Evolutionary conservation across 2,797 vertebrate genomes (phyloP).

Genomic region (Myotis daubentonii): DNA sequence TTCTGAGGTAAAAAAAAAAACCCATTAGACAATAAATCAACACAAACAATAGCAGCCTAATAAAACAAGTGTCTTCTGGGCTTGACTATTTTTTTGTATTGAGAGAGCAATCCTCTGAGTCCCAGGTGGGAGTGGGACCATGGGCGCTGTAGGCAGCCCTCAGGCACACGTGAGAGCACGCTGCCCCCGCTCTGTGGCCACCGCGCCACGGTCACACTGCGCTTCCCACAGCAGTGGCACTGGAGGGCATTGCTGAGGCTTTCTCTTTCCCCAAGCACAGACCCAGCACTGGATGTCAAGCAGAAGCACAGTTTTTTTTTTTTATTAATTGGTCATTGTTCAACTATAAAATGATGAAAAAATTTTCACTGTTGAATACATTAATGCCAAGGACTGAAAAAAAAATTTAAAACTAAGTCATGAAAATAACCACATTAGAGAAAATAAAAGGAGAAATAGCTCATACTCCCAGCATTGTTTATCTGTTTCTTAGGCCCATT

Average conservation of each 20-base stretch:
- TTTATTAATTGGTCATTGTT: background rate
- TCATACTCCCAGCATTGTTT: background rate
- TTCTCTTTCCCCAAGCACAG: background rate
- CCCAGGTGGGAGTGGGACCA: background rate
- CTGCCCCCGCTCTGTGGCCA: background rate
- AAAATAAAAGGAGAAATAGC: conserved; percentile 15
- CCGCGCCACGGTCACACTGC: background rate
- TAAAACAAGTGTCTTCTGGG: conserved; percentile 35
- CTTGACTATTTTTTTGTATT: conserved; percentile 37
- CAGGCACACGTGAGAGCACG: accelerated
- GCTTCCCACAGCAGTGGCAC: background rate
- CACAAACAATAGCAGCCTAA: conserved; percentile 26
- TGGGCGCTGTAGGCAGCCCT: background rate
- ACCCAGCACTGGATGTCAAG: background rate
- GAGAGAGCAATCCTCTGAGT: conserved; percentile 10
- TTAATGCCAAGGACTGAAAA: background rate
- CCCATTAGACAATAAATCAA: conserved; percentile 56
- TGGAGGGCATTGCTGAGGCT: background rate
- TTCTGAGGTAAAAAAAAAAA: background rate
- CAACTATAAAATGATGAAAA: background rate
- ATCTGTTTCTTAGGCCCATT: background rate
- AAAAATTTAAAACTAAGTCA: background rate
- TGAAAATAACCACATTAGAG: background rate
- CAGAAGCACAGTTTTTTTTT: background rate
- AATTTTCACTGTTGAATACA: background rate